Conservation (phyloP, 2,113 vertebrate genomes). For the Nothocercus julius region DNA sequence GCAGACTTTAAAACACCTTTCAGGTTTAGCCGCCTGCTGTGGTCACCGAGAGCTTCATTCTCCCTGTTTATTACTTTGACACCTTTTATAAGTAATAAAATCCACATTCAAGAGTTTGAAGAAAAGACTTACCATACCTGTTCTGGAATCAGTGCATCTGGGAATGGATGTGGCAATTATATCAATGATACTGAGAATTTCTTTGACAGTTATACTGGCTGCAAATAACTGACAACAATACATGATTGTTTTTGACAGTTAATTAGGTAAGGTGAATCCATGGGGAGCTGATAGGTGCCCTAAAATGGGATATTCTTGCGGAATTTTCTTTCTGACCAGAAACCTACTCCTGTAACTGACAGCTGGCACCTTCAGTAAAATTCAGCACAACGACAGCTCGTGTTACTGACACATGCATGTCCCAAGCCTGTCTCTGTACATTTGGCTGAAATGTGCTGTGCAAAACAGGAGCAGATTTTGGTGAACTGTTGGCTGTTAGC, state of each 20-base stretch:
- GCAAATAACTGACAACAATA: neutral
- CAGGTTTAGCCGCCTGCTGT: neutral
- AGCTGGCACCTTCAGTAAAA: slow-evolving; percentile 1
- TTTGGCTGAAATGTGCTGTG: neutral
- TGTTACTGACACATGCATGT: neutral
- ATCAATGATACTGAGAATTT: neutral
- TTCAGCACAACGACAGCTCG: neutral
- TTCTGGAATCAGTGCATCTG: neutral
- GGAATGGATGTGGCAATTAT: neutral
- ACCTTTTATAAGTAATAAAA: neutral
- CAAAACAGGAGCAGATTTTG: neutral
- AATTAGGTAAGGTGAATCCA: neutral
- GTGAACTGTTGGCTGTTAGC: neutral
- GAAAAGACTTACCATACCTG: neutral
- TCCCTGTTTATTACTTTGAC: neutral
- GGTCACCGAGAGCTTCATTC: neutral
- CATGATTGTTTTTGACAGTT: slow-evolving; percentile 31
- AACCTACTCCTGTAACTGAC: neutral
- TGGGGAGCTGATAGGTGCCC: neutral
- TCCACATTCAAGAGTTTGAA: neutral
- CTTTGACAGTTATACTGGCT: neutral
- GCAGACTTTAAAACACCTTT: neutral
- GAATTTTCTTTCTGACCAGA: slow-evolving; percentile 22
- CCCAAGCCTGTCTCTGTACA: neutral
- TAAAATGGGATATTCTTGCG: neutral